phyloP scores from a whole-genome alignment of 2,797 vertebrate genomes.

The Polyboroides typus region DNA sequence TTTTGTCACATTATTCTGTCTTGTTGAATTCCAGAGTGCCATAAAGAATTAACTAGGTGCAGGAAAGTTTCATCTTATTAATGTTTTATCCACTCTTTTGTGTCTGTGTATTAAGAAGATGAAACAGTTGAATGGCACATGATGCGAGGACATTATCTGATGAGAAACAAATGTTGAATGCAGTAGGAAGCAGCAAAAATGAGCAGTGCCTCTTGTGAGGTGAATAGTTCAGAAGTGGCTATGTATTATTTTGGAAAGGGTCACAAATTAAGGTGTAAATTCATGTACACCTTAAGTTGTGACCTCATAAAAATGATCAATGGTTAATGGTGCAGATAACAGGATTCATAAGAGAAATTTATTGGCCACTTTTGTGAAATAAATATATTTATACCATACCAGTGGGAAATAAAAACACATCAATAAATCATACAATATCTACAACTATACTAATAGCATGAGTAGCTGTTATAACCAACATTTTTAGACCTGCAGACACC shows the following conservation, averaged over 20 bases:
- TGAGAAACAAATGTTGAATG: not conserved
- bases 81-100: not conserved
- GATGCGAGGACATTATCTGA: not conserved
- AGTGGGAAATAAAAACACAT: conserved; percentile 82
- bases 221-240: conserved; percentile 80
- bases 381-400: conserved; percentile 83
- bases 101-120: not conserved
- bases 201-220: conserved; percentile 61
- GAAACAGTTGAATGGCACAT: not conserved
- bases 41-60: not conserved
- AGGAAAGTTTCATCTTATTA: not conserved
- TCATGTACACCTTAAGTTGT: conserved; percentile 71
- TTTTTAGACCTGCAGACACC: conserved; percentile 75
- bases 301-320: conserved; percentile 81
- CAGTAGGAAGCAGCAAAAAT: conserved; percentile 3
- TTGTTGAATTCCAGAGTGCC: not conserved
- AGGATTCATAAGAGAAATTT: conserved; percentile 84
- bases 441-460: conserved; percentile 79
- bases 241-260: conserved; percentile 72
- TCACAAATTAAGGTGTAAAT: conserved; percentile 73
- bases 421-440: conserved; percentile 81
- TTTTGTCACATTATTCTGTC: not conserved
- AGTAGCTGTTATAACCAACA: conserved; percentile 74
- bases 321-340: conserved; percentile 80
- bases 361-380: conserved; percentile 82